Evolutionary conservation across 2,888 invertebrate species (phyloP), one percentile per base, ranked within the genome.

Genomic region (Morpho achilles): DNA sequence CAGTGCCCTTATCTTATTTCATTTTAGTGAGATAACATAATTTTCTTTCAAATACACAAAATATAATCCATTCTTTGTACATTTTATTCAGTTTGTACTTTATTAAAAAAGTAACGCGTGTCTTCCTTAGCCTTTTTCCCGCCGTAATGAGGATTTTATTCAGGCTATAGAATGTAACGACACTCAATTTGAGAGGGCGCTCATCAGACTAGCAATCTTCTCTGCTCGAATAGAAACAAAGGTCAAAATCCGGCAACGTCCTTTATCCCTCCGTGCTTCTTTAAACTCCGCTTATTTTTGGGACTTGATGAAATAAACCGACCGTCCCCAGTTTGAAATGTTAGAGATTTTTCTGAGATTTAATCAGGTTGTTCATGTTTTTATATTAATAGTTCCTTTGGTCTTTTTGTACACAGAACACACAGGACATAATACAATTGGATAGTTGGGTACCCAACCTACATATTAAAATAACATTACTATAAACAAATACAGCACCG

Each of bases 251-350:
- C 50, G 7, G 43, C 10, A 44, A 10, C 43, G n/a, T 32, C 43
- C 50, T 59, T 53, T 41, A 53, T 8, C 50, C 40, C 22, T 23
- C 41, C 53, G 50, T 45, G 44, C 44, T 59, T 49, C 51, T 56
- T 53, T 57, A 59, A 56, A 56, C 50, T 10, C 44, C 45, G 53
- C 56, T 51, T 56, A 56, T 63, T 63, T 59, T 53, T 50, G 51
- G 47, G 64, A 64, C 64, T 60, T 64, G 58, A 58, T 59, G 48
- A 59, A 66, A 64, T 60, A 59, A 66, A 59, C 62, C 50, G 56
- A 57, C 62, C 58, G 56, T 64, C 60, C 57, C 57, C 60, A 59
- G 50, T 57, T 59, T 56, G 16, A 62, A 62, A 62, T 59, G 62
- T 51, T 59, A 53, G 53, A 52, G 52, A 56, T 60, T 60, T 53